These are phyloP conservation scores for Nymphalis io DNA, from an alignment of 1,140 invertebrate genomes.

Conservation along the genomic window DNA sequence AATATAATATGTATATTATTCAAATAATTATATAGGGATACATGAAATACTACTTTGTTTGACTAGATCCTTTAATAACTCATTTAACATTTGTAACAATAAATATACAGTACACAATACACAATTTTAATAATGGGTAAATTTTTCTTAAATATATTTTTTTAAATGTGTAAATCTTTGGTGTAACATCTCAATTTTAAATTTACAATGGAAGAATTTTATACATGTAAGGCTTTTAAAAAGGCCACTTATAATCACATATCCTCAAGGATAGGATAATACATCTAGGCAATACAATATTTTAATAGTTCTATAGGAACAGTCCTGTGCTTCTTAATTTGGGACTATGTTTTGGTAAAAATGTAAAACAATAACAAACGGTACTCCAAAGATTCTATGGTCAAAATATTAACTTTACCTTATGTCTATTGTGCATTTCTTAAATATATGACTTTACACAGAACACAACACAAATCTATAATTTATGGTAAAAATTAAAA, in stretches of 20 bases:
- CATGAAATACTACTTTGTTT: constrained; percentile 39
- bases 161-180: constrained; percentile 36
- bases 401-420: not conserved
- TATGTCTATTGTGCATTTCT: not conserved
- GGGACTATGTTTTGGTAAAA: not conserved
- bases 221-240: constrained; percentile 50
- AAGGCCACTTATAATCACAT: constrained; percentile 64
- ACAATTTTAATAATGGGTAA: constrained; percentile 21
- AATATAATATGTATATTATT: not conserved
- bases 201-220: constrained; percentile 60
- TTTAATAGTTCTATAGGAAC: constrained; percentile 1
- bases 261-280: constrained; percentile 21
- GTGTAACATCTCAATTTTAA: constrained; percentile 41
- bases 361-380: not conserved
- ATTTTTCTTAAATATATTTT: constrained; percentile 21
- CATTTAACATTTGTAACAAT: constrained; percentile 16
- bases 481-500: not conserved
- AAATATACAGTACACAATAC: constrained; percentile 19
- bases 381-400: not conserved
- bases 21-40: constrained; percentile 28
- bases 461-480: not conserved
- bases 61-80: constrained; percentile 35
- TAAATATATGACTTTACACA: not conserved
- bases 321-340: not conserved
- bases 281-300: constrained; percentile 12